Conservation (phyloP, 2,888 invertebrate genomes). For the Dermolepida albohirtum region DNA sequence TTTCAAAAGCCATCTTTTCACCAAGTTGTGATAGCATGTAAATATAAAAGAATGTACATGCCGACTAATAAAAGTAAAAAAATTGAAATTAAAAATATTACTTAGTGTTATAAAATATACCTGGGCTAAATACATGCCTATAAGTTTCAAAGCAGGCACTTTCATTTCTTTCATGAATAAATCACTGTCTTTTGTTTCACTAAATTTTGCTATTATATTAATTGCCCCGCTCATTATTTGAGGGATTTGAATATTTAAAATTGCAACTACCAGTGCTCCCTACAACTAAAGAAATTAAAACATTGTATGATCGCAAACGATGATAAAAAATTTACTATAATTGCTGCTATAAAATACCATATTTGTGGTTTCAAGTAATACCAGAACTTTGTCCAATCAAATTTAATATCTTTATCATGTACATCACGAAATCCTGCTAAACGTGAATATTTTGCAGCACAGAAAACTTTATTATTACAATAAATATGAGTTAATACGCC, state of each 20-base stretch:
- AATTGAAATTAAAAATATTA: neutral
- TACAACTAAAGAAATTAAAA: conserved; percentile 64
- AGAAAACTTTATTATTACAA: conserved; percentile 53
- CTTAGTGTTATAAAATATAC: conserved; percentile 63
- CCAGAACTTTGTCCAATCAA: conserved; percentile 84
- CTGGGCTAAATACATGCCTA: conserved; percentile 79
- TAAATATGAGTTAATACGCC: conserved; percentile 46
- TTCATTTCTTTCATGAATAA: conserved; percentile 74
- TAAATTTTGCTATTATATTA: conserved; percentile 77
- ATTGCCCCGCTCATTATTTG: conserved; percentile 84
- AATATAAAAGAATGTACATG: conserved; percentile 92
- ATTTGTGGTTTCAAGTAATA: conserved; percentile 80
- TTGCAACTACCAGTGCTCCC: conserved; percentile 89
- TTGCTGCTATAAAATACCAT: conserved; percentile 80
- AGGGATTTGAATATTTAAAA: conserved; percentile 91
- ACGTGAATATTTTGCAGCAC: conserved; percentile 57
- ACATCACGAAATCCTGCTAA: conserved; percentile 57
- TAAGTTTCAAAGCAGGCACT: conserved; percentile 75
- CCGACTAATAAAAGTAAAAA: conserved; percentile 71
- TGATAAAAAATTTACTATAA: conserved; percentile 73
- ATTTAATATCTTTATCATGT: conserved; percentile 70
- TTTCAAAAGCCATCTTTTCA: conserved; percentile 84
- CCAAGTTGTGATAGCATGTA: conserved; percentile 88
- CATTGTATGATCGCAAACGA: conserved; percentile 17
- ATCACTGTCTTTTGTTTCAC: conserved; percentile 65